Percentiles rank a stretch among this genome's conserved stretches.
These are phyloP conservation scores for Lonchura striata DNA, from an alignment of 2,113 vertebrate genomes.

Conservation along the genomic window DNA sequence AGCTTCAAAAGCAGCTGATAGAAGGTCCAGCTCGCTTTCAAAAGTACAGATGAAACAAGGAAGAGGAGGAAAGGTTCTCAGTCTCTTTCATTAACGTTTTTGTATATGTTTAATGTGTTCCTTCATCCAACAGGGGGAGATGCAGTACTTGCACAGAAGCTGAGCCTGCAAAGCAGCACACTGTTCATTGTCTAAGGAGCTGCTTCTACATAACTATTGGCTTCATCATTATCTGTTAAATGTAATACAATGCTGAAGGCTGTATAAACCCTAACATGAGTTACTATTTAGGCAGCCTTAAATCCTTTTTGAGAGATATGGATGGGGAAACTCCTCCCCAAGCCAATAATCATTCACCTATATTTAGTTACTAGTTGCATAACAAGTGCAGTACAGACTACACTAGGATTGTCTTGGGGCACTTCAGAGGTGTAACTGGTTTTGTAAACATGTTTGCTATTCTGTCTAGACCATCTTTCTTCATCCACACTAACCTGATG, in stretches of 20 bases:
- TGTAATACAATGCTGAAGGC: neutral
- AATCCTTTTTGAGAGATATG: neutral
- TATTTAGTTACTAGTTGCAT: slow-evolving; percentile 35
- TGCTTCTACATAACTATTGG: neutral
- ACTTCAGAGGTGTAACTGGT: neutral
- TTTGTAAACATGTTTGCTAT: slow-evolving; percentile 52
- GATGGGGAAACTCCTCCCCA: neutral
- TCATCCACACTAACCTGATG: slow-evolving; percentile 46
- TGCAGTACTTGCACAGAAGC: slow-evolving; percentile 24
- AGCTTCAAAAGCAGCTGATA: slow-evolving; percentile 74
- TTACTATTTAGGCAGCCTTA: neutral
- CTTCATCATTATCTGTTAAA: neutral
- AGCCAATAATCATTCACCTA: neutral
- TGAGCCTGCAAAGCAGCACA: neutral
- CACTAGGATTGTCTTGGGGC: neutral
- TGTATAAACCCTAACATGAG: neutral
- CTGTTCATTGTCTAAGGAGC: neutral
- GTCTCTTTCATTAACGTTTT: slow-evolving; percentile 29
- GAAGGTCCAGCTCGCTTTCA: slow-evolving; percentile 73
- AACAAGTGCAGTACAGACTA: neutral
- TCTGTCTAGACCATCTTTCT: slow-evolving; percentile 65
- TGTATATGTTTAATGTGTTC: neutral
- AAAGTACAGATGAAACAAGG: slow-evolving; percentile 79
- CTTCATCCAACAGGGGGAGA: slow-evolving; percentile 66
- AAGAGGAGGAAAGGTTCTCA: slow-evolving; percentile 84